phyloP scores from a whole-genome alignment of 2,113 vertebrate species.

The Bothrops jararaca region DNA sequence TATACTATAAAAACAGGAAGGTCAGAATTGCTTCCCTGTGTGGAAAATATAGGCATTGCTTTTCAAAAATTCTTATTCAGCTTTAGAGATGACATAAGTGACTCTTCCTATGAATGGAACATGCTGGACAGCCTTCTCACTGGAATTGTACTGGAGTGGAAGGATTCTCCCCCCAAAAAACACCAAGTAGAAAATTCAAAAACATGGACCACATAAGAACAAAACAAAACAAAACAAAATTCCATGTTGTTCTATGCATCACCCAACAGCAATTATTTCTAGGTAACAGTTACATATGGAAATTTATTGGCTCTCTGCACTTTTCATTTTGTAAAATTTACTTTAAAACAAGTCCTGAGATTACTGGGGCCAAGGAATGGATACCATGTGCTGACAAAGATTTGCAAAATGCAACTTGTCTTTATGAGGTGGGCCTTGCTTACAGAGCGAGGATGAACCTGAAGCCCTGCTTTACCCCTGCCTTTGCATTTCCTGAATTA shows the following conservation, averaged over 20 bases:
- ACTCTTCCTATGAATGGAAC: conserved; percentile 63
- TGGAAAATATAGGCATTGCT: conserved; percentile 56
- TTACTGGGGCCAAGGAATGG: conserved; percentile 73
- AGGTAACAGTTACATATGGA: conserved; percentile 68
- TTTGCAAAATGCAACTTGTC: conserved; percentile 69
- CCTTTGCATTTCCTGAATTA: conserved; percentile 78
- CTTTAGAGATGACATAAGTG: conserved; percentile 52
- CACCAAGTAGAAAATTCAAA: conserved; percentile 73
- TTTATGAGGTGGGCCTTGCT: conserved; percentile 74
- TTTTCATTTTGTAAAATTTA: conserved; percentile 21
- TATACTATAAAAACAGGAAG: conserved; percentile 69
- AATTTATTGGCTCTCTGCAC: conserved; percentile 73
- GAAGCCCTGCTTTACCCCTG: conserved; percentile 76
- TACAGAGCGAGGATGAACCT: conserved; percentile 71
- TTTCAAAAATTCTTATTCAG: conserved; percentile 44
- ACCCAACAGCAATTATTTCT: conserved; percentile 75
- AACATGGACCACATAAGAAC: conserved; percentile 69
- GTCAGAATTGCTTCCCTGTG: conserved; percentile 47
- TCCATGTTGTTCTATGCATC: conserved; percentile 61
- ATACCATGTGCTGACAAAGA: conserved; percentile 60
- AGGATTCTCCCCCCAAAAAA: conserved; percentile 70
- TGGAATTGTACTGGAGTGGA: conserved; percentile 67
- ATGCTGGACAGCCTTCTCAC: conserved; percentile 72
- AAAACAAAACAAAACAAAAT: conserved; percentile 71
- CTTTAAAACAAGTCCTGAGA: conserved; percentile 78